Evolutionary conservation across 2,797 vertebrate species (phyloP), one percentile per base, ranked within the genome.

Genomic region (Mus spretus): DNA sequence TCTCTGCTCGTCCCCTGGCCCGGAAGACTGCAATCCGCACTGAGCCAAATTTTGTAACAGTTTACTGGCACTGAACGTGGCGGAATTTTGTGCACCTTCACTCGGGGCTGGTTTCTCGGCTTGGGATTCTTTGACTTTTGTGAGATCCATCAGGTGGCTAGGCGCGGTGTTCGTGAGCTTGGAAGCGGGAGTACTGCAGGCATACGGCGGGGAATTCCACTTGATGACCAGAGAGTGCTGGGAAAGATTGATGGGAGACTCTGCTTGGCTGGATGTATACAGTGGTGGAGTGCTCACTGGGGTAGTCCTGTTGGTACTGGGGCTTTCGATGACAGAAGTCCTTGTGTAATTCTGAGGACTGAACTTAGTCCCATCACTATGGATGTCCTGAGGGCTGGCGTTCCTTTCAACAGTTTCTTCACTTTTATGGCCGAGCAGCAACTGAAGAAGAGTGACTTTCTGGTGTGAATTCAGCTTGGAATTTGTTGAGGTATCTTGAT

Each of bases 21-120:
- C 3, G 72, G 98, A 98, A 92, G 98, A 98, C 96, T 98, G 98
- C 97, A 98, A 98, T 93, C 99, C 99, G 67, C 99, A 99, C 88
- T 99, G 99, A 70, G 99, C 99, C 95, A 99, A 98, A 97, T 99
- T 99, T 96, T 99, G 99, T 98, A 99, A 98, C 97, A 99, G 98
- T 98, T 99, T 99, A 98, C 99, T 99, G 98, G 99, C 99, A 95
- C 99, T 99, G 97, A 99, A 99, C 47, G 99, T 98, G 0, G 98
- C 97, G 17, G 99, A 98, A 97, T 99, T 99, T 94, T 99, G 98
- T 0, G 98, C 97, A 97, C 99, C 99, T 86, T 99, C 99, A 28
- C 97, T 99, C 82, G 98, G 98, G 97, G 98, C 98, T 94, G 98
- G 90, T 97, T 99, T 99, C 95, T 99, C 96, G 96, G 98, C 98